Conservation (phyloP, 2,888 invertebrate species). For the Drosophila vallismaia region DNA sequence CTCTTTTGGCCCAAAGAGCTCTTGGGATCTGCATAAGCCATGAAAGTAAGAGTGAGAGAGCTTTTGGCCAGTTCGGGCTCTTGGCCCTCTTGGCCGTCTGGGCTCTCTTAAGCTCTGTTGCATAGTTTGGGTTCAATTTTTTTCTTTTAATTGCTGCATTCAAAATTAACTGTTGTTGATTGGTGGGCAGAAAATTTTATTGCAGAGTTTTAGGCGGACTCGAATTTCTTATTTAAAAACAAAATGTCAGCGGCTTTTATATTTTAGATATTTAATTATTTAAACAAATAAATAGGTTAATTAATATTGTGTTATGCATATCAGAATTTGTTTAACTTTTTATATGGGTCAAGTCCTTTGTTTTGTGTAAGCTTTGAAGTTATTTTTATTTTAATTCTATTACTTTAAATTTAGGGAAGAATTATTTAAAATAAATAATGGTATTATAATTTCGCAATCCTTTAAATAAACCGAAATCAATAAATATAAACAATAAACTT, state of each 20-base stretch:
- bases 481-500: background rate
- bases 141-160: slow-evolving; percentile 70
- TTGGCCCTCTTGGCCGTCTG: slow-evolving; percentile 49
- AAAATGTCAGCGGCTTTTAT: background rate
- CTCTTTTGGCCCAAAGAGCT: slow-evolving; percentile 4
- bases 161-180: slow-evolving; percentile 59
- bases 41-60: slow-evolving; percentile 64
- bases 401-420: background rate
- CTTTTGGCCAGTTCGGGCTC: slow-evolving; percentile 1
- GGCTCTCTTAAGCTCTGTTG: slow-evolving; percentile 53
- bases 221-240: background rate
- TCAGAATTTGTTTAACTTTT: too few species aligned
- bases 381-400: background rate
- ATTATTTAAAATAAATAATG: background rate
- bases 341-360: slow-evolving; percentile 5
- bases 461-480: background rate
- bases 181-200: slow-evolving; percentile 14
- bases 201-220: slow-evolving; percentile 71
- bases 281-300: too few species aligned
- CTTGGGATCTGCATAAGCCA: slow-evolving; percentile 28
- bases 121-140: slow-evolving; percentile 34
- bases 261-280: too few species aligned
- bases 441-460: background rate
- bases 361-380: background rate
- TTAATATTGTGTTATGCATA: too few species aligned